phyloP scores from a whole-genome alignment of 2,113 vertebrate genomes.

The Ictalurus punctatus region DNA sequence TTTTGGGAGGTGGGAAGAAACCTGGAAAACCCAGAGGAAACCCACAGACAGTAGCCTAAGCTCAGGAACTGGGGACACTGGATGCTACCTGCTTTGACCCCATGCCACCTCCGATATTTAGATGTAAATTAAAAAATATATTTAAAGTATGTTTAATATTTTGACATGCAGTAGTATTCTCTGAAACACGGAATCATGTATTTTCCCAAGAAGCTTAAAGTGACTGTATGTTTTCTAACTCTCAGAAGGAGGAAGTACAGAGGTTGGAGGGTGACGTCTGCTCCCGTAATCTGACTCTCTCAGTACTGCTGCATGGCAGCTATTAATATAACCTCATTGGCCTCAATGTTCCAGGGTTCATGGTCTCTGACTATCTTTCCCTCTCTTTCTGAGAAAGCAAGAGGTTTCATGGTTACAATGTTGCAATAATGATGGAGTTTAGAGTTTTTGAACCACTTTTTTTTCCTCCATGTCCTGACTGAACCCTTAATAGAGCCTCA shows the following conservation, averaged over 20 bases:
- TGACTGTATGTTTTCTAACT: neutral
- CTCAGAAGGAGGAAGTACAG: conserved; percentile 49
- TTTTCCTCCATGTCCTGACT: neutral
- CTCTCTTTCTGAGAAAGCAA: conserved; percentile 21
- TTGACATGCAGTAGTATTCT: neutral
- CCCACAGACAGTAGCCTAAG: neutral
- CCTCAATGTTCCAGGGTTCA: conserved; percentile 21
- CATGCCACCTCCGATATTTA: neutral
- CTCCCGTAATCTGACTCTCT: conserved; percentile 62
- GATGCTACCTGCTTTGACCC: neutral
- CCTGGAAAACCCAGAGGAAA: neutral
- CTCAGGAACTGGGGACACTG: neutral
- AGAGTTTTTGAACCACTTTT: neutral
- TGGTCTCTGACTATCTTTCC: conserved; percentile 37
- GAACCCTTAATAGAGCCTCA: conserved; percentile 8
- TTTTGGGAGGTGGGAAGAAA: neutral
- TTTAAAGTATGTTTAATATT: neutral
- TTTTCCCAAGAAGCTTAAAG: neutral
- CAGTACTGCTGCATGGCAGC: conserved; percentile 26
- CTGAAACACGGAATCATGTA: neutral
- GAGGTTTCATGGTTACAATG: conserved; percentile 16
- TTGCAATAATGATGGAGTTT: conserved; percentile 21
- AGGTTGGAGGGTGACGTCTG: conserved; percentile 53
- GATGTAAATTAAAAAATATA: neutral
- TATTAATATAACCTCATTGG: conserved; percentile 40